Conservation (phyloP, 2,888 invertebrate genomes). For the Biston betularia region DNA sequence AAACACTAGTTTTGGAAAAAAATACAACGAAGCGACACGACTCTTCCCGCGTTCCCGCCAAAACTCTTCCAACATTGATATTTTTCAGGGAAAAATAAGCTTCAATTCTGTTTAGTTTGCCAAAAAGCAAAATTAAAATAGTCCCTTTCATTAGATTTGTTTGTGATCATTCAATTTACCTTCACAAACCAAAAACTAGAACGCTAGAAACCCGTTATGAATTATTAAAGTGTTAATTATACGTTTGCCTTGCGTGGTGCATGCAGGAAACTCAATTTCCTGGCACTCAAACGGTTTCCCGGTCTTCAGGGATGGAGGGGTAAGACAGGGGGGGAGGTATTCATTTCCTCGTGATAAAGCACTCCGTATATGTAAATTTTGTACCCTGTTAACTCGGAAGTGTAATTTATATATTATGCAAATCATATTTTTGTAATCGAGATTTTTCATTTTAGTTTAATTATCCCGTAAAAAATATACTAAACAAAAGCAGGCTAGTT, state of each 20-base stretch:
- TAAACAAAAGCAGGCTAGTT: too few species aligned
- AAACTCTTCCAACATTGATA: too few species aligned
- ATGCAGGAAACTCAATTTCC: constrained; percentile 68
- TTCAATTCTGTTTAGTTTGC: too few species aligned
- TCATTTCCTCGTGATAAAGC: constrained; percentile 65
- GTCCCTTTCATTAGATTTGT: too few species aligned
- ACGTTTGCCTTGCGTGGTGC: constrained; percentile 52
- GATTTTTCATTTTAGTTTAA: neutral
- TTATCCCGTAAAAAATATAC: too few species aligned
- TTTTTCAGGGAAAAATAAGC: too few species aligned
- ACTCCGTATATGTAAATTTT: constrained; percentile 43
- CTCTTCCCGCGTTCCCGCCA: too few species aligned
- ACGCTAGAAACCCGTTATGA: constrained; percentile 34
- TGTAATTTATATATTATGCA: constrained; percentile 1
- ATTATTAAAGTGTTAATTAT: constrained; percentile 54
- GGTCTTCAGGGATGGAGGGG: constrained; percentile 38
- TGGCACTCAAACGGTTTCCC: constrained; percentile 64
- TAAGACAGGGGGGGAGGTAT: constrained; percentile 45
- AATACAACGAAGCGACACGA: too few species aligned
- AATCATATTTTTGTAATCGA: neutral
- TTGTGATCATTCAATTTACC: too few species aligned
- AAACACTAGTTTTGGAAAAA: too few species aligned
- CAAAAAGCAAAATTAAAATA: too few species aligned
- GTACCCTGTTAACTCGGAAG: constrained; percentile 4
- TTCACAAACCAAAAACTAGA: too few species aligned